Percentiles rank a stretch among this genome's conserved stretches.
phyloP scores from a whole-genome alignment of 2,888 invertebrate genomes.

The Troides oblongomaculatus region DNA sequence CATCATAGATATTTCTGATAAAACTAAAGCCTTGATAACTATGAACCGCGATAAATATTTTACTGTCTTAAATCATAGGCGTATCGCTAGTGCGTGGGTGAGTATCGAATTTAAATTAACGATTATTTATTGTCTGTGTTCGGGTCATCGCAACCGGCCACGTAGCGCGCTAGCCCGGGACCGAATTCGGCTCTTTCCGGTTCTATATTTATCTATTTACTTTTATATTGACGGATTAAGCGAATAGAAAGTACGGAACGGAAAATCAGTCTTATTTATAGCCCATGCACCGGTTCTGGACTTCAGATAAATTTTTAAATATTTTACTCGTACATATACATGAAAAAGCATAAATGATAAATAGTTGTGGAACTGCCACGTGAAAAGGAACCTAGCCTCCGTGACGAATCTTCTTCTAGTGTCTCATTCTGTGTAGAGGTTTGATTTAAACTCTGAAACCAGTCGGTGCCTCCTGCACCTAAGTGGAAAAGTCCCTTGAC shows the following conservation, averaged over 20 bases:
- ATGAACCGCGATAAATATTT: slow-evolving; percentile 39
- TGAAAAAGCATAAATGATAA: too few species aligned
- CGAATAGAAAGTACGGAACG: not conserved
- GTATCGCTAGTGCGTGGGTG: slow-evolving; percentile 61
- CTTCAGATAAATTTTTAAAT: too few species aligned
- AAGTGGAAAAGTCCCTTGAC: too few species aligned
- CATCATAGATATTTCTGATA: slow-evolving; percentile 9
- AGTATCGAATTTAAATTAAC: slow-evolving; percentile 70
- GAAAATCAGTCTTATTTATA: slow-evolving; percentile 55
- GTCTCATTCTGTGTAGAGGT: too few species aligned
- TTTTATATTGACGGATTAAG: slow-evolving; percentile 8
- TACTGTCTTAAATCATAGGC: slow-evolving; percentile 55
- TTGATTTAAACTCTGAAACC: too few species aligned
- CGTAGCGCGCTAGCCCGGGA: slow-evolving; percentile 45
- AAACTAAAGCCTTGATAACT: slow-evolving; percentile 12
- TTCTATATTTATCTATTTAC: slow-evolving; percentile 41
- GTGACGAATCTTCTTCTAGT: too few species aligned
- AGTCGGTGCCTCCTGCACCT: too few species aligned
- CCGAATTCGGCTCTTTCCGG: slow-evolving; percentile 61
- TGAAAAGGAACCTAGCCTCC: too few species aligned
- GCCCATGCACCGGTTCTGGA: slow-evolving; percentile 20
- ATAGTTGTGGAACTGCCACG: too few species aligned
- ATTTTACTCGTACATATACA: too few species aligned
- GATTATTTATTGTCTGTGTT: slow-evolving; percentile 64
- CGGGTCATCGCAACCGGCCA: slow-evolving; percentile 53